Base-by-base conservation (phyloP, 2,888 invertebrate species). In the Molanna angustata region DNA sequence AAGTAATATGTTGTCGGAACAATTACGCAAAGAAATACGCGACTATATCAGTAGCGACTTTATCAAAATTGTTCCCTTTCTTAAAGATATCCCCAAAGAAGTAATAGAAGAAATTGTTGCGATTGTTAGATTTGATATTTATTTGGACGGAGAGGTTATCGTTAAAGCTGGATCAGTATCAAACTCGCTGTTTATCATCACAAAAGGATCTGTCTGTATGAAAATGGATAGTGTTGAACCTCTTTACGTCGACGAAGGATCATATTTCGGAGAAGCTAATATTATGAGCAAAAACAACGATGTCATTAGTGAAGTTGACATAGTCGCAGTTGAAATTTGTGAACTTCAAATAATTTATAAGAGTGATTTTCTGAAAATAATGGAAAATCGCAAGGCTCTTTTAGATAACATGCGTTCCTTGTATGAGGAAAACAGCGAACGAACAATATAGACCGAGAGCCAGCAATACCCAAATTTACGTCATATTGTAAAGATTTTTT, bases 271-370 rank as follows among this genome's bases (percentile, higher is more conserved):
- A 4, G 33, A 35, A 19, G n/a, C n/a, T n/a, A n/a, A n/a, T n/a
- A n/a, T n/a, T n/a, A n/a, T n/a, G n/a, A n/a, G n/a, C n/a, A n/a
- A n/a, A n/a, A n/a, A n/a, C n/a, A n/a, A n/a, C n/a, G n/a, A n/a
- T n/a, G n/a, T n/a, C n/a, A n/a, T n/a, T n/a, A n/a, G n/a, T n/a
- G n/a, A n/a, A n/a, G n/a, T n/a, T n/a, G n/a, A n/a, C n/a, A n/a
- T n/a, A n/a, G 22, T 35, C 11, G 51, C 51, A 2, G 4, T 51
- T 13, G 39, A 37, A 11, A 32, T 37, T 6, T 37, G 44, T 35
- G 51, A 51, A 17, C 13, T 51, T 20, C 21, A 44, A 17, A 14
- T 51, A 4, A n/a, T 51, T 16, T 18, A 11, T 1, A 37, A 22
- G 37, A 18, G 13, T 18, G 51, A 51, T 17, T 51, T 51, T 14